A percentile compares a stretch with the other conserved stretches of the same genome.
These are phyloP conservation scores for Myiothlypis chrysogaster DNA, from an alignment of 2,797 vertebrate species.

Conservation along the genomic window DNA sequence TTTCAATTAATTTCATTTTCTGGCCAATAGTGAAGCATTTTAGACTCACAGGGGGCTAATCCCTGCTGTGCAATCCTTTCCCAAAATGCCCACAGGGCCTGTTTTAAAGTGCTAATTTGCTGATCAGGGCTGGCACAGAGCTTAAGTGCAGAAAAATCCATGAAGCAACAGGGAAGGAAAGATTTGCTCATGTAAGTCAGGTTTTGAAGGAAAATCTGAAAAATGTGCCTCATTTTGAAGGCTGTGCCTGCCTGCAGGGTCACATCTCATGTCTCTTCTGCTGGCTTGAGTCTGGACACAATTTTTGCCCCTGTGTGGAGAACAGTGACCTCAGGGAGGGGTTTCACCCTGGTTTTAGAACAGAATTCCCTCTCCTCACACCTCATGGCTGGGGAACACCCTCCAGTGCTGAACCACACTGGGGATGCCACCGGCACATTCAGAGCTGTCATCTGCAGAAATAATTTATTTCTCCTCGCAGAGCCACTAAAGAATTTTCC, in stretches of 20 bases:
- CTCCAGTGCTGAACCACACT: accelerated
- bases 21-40: accelerated
- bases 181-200: accelerated
- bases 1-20: not conserved
- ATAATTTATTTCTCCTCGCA: accelerated
- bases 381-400: not conserved
- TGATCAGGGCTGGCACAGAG: not conserved
- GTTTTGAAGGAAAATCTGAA: not conserved
- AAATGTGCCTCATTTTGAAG: not conserved
- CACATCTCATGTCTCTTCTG: not conserved
- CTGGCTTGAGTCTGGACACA: not conserved
- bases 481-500: not conserved
- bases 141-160: not conserved
- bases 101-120: not conserved
- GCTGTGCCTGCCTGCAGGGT: not conserved
- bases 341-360: not conserved
- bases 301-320: not conserved
- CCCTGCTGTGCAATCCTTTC: not conserved
- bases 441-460: not conserved
- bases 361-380: not conserved
- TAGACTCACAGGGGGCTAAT: not conserved
- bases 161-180: not conserved
- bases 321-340: not conserved
- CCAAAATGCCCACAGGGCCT: not conserved
- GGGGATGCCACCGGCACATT: not conserved